Base-by-base conservation (phyloP, 2,888 invertebrate species). In the Nephrotoma flavescens region DNA sequence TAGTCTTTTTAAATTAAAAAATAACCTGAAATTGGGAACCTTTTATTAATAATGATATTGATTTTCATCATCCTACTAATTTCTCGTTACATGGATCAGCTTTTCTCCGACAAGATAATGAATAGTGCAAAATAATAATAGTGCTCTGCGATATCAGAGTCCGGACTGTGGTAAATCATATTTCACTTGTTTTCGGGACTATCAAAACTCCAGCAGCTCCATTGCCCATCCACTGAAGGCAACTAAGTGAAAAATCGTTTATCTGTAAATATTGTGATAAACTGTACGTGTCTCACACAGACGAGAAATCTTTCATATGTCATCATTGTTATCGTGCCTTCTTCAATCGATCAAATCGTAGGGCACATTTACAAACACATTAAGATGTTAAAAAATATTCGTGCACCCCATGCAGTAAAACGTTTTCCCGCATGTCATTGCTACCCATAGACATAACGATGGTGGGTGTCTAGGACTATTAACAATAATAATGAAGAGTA, bases 241-340 rank as follows among this genome's bases (percentile, higher is more conserved):
- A 96, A 96, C 88, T 94, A 95, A 86, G 96, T 97, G 85, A 97
- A 91, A 98, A 98, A 91, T 96, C 97, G 44, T 98, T 98, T 92
- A 96, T 96, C 90, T 99, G 99, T 93, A 98, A 98, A 91, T 97
- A 96, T 91, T 99, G 99, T 93, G 97, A 97, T 88, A 99, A 99
- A 92, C 96, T 97, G 41, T 99, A 99, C 93, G 96, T 97, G 9
- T 97, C n/a, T n/a, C 99, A 99, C 92, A 99, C 99, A 0, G 99
- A 99, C 0, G 99, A 99, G 91, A 99, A 99, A 90, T 99, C 99
- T 0, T 99, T 99, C 93, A 96, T 96, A 87, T 99, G 99, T 92
- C 96, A 96, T 87, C 97, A 98, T 90, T 99, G 99, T 92, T 96
- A 97, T 89, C 95, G 99, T 83, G 98, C 98, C 0, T 99, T 99